Percentiles rank a stretch among this genome's conserved stretches.
These are phyloP conservation scores for Pipra filicauda DNA, from an alignment of 2,113 vertebrate genomes.

Conservation along the genomic window DNA sequence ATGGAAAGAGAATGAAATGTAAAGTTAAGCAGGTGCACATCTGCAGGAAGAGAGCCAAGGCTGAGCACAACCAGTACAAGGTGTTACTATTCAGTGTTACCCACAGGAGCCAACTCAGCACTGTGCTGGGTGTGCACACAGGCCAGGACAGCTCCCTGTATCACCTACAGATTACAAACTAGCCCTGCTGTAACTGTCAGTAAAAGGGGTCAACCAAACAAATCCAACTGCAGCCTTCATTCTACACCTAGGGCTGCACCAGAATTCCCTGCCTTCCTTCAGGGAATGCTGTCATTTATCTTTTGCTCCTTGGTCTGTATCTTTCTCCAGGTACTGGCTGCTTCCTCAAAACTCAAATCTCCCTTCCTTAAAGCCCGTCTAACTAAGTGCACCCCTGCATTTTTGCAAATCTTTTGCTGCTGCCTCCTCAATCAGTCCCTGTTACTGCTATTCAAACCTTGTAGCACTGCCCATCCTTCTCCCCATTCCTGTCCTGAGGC, in stretches of 20 bases:
- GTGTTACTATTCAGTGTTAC: not conserved
- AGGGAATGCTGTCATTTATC: not conserved
- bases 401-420: not conserved
- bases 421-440: not conserved
- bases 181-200: not conserved
- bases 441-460: not conserved
- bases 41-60: not conserved
- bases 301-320: not conserved
- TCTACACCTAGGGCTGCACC: not conserved
- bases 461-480: not conserved
- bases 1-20: not conserved
- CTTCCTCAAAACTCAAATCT: not conserved
- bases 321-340: not conserved
- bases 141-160: rapidly evolving
- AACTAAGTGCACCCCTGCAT: not conserved
- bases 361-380: not conserved
- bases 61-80: not conserved
- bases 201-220: not conserved
- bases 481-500: not conserved
- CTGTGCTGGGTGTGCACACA: not conserved
- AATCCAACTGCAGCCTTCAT: not conserved
- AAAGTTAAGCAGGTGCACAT: not conserved
- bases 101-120: not conserved
- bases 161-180: not conserved
- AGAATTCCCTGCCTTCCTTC: not conserved